Percentiles rank a stretch among this genome's conserved stretches.
Evolutionary conservation across 1,140 invertebrate species (phyloP).

Genomic region (Eumaeus atala): DNA sequence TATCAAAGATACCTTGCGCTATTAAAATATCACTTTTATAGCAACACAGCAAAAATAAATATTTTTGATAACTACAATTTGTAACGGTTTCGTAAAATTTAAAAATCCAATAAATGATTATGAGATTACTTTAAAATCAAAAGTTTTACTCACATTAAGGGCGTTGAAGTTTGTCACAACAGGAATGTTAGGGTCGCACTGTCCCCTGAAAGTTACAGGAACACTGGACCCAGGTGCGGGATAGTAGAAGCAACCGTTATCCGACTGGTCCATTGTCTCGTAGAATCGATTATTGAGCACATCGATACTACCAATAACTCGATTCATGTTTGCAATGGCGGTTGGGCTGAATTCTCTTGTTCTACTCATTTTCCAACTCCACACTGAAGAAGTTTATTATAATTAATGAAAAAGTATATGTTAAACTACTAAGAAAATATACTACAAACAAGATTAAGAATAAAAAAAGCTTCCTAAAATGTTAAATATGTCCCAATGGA

Average conservation of each 20-base stretch:
- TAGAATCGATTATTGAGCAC: conserved; percentile 48
- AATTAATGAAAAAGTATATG: neutral
- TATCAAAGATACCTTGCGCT: too few relatives aligned
- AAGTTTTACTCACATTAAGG: conserved; percentile 24
- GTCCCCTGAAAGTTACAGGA: conserved; percentile 40
- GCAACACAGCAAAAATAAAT: too few relatives aligned
- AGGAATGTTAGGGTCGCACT: conserved; percentile 39
- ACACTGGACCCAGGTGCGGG: conserved; percentile 25
- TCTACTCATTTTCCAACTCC: conserved; percentile 52
- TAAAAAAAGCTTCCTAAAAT: too few relatives aligned
- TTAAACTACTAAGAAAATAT: too few relatives aligned
- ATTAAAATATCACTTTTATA: too few relatives aligned
- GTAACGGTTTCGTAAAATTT: too few relatives aligned
- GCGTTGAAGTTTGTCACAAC: conserved; percentile 34
- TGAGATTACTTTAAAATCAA: too few relatives aligned
- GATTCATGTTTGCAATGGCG: conserved; percentile 34
- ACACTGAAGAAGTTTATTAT: conserved; percentile 30
- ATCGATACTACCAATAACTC: conserved; percentile 33
- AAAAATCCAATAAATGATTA: too few relatives aligned
- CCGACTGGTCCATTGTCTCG: conserved; percentile 32
- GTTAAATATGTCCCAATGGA: too few relatives aligned
- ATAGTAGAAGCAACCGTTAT: conserved; percentile 45
- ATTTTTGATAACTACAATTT: too few relatives aligned
- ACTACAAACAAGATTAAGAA: too few relatives aligned
- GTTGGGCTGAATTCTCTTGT: conserved; percentile 25